Percentiles rank a stretch among this genome's conserved stretches.
Conservation (phyloP, 2,888 invertebrate genomes). For the Thymelicus sylvestris region DNA sequence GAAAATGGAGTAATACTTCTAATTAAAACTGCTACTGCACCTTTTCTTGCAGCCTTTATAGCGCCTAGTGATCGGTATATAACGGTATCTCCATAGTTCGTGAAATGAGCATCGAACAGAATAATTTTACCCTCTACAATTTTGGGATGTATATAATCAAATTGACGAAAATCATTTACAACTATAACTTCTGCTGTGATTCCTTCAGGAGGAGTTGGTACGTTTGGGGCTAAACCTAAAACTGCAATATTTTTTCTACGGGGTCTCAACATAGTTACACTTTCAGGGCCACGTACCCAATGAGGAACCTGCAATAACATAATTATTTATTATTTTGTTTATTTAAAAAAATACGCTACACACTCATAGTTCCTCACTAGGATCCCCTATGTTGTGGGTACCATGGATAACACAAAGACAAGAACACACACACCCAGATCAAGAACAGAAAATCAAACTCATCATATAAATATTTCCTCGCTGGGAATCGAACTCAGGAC, state of each 20-base stretch:
- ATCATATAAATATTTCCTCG: no score
- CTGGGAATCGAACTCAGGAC: no score
- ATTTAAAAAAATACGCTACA: no score
- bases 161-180: conserved; percentile 88
- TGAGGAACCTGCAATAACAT: conserved; percentile 60
- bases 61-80: conserved; percentile 88
- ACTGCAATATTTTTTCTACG: conserved; percentile 84
- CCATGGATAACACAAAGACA: no score
- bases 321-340: no score
- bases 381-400: no score
- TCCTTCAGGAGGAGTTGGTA: conserved; percentile 88
- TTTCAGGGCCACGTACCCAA: conserved; percentile 86
- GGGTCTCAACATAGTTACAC: conserved; percentile 85
- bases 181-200: conserved; percentile 89
- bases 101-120: conserved; percentile 88
- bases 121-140: conserved; percentile 89
- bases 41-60: conserved; percentile 87
- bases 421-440: no score
- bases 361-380: no score
- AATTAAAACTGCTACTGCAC: conserved; percentile 89
- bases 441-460: no score
- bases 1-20: conserved; percentile 91
- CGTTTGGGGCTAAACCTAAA: conserved; percentile 88
- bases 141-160: conserved; percentile 74
- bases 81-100: conserved; percentile 87